Conservation (phyloP, 2,113 vertebrate species). For the Rhinolophus sinicus region DNA sequence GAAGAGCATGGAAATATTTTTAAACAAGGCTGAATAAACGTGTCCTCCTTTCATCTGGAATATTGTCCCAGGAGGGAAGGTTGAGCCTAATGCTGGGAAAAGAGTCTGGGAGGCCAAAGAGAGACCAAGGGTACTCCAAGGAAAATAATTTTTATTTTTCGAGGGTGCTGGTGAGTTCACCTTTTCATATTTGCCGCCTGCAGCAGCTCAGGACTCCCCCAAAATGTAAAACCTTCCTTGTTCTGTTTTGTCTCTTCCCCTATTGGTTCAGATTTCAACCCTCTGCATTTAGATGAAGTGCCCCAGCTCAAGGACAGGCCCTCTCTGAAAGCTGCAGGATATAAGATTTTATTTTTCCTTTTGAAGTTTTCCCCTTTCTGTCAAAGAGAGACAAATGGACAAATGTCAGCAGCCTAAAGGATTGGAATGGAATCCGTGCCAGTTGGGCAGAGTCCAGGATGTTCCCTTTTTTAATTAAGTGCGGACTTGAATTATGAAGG, state of each 20-base stretch:
- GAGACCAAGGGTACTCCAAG: background rate
- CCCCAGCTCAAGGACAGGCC: background rate
- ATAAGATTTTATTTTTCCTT: background rate
- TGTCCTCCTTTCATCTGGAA: background rate
- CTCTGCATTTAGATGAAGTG: background rate
- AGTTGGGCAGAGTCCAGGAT: slow-evolving; percentile 66
- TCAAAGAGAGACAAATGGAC: slow-evolving; percentile 54
- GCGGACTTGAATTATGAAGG: slow-evolving; percentile 72
- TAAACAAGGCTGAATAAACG: background rate
- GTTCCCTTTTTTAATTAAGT: slow-evolving; percentile 77
- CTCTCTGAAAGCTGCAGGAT: background rate
- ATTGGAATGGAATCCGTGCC: slow-evolving; percentile 46
- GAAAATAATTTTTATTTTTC: slow-evolving; percentile 20
- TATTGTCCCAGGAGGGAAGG: background rate
- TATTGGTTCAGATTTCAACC: background rate
- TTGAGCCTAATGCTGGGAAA: background rate
- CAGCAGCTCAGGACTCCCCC: background rate
- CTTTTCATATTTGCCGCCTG: background rate
- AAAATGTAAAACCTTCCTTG: background rate
- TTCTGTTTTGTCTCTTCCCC: background rate
- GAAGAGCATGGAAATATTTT: background rate
- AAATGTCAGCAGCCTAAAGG: slow-evolving; percentile 24
- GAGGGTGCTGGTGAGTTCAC: background rate
- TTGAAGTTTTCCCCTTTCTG: background rate
- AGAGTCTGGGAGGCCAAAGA: background rate